Evolutionary conservation across 2,113 vertebrate genomes (phyloP).

Genomic region (Syngnathus scovelli): DNA sequence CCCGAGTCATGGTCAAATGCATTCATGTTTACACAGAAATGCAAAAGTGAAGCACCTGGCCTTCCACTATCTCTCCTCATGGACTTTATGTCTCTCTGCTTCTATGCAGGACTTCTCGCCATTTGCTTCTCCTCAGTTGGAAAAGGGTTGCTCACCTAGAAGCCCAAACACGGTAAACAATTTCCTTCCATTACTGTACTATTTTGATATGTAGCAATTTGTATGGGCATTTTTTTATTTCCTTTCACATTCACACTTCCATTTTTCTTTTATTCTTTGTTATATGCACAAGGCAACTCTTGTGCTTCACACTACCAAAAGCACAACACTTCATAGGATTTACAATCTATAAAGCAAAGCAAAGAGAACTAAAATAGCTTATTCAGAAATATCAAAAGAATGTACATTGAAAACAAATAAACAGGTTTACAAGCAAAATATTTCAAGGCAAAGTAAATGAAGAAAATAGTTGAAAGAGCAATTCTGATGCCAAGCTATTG

Average conservation of each 20-base stretch:
- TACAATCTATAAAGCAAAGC: too few relatives aligned
- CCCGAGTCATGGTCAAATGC: not conserved
- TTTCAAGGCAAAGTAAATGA: too few relatives aligned
- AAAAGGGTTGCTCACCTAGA: slow-evolving; percentile 78
- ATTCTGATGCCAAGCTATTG: slow-evolving; percentile 40
- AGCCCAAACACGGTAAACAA: slow-evolving; percentile 74
- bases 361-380: too few relatives aligned
- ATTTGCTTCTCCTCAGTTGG: slow-evolving; percentile 83
- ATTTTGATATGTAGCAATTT: not conserved
- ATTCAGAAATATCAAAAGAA: too few relatives aligned
- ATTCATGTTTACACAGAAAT: not conserved
- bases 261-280: not conserved
- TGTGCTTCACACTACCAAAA: too few relatives aligned
- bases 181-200: not conserved
- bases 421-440: too few relatives aligned
- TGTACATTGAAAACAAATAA: too few relatives aligned
- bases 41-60: not conserved
- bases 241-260: not conserved
- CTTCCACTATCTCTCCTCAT: not conserved
- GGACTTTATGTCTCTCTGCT: not conserved
- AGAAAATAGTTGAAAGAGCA: too few relatives aligned
- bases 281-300: not conserved
- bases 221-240: too few relatives aligned
- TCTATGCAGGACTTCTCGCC: slow-evolving; percentile 82
- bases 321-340: too few relatives aligned